These are phyloP conservation scores for Hypomesus transpacificus DNA, from an alignment of 2,113 vertebrate genomes.

Conservation along the genomic window DNA sequence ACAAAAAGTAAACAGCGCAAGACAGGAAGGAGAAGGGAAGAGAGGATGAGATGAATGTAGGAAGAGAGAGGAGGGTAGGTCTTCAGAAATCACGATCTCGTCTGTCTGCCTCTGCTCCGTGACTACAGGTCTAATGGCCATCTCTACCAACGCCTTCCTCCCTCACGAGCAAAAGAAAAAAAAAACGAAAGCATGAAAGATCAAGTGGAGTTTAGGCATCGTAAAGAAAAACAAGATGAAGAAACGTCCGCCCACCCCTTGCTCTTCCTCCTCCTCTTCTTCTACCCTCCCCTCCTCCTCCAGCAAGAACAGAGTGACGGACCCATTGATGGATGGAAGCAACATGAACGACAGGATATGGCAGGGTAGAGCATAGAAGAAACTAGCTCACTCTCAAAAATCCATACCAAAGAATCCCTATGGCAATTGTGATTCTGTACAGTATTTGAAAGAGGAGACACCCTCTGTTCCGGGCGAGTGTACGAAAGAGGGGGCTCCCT, in stretches of 20 bases:
- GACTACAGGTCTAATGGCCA: not conserved
- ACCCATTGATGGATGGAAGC: conserved; percentile 15
- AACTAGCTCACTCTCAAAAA: no score
- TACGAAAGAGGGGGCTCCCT: conserved; percentile 31
- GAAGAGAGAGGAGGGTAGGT: not conserved
- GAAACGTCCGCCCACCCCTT: not conserved
- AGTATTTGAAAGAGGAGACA: conserved; percentile 2
- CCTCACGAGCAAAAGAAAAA: conserved; percentile 39
- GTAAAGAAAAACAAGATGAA: conserved; percentile 42
- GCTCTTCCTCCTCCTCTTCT: conserved; percentile 10
- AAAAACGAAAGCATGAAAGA: conserved; percentile 21
- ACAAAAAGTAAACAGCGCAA: not conserved
- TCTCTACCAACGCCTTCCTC: not conserved
- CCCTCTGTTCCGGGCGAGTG: not conserved
- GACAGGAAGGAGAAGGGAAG: conserved; percentile 40
- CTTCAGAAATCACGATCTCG: not conserved
- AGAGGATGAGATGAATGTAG: not conserved
- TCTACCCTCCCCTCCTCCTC: no score
- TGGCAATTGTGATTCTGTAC: no score
- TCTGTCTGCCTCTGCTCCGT: not conserved
- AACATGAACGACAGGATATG: conserved; percentile 24
- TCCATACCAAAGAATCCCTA: no score
- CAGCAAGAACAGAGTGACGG: not conserved
- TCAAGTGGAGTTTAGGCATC: conserved; percentile 48
- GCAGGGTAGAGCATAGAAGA: not conserved